Conservation (phyloP, 2,888 invertebrate species). For the Poecilobothrus nobilitatus region DNA sequence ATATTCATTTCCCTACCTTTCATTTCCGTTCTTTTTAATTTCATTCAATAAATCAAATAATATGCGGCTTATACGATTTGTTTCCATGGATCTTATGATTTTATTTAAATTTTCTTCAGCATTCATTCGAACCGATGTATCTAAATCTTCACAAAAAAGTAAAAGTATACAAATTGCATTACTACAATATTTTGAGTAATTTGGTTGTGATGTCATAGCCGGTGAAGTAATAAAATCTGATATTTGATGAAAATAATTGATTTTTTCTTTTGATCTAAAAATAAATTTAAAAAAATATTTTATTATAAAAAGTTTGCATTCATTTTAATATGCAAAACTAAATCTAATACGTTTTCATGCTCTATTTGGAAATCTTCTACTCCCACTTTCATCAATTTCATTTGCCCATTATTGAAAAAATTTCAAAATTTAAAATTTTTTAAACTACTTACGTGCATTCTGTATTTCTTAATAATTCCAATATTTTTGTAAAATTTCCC, state of each 20-base stretch:
- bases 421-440: neutral
- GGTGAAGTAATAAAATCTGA: constrained; percentile 58
- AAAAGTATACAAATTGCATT: constrained; percentile 63
- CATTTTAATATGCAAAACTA: neutral
- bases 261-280: constrained; percentile 66
- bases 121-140: constrained; percentile 68
- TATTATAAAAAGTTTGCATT: constrained; percentile 13
- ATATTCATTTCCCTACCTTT: constrained; percentile 31
- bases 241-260: constrained; percentile 60
- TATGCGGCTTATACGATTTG: constrained; percentile 61
- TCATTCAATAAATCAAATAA: constrained; percentile 74
- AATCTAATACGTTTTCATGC: neutral
- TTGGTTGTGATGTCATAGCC: constrained; percentile 44
- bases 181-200: constrained; percentile 57
- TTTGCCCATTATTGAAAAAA: no score
- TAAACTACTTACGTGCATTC: constrained; percentile 39
- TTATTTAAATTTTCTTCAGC: constrained; percentile 75
- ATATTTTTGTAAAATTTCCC: constrained; percentile 17
- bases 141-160: constrained; percentile 63
- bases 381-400: neutral
- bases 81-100: constrained; percentile 61
- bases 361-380: neutral
- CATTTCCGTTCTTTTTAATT: constrained; percentile 66
- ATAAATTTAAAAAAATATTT: constrained; percentile 7
- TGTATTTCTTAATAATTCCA: constrained; percentile 41